Base-by-base conservation (phyloP, 92 coral and sea anemone genomes). In the Actinernus sp. region DNA sequence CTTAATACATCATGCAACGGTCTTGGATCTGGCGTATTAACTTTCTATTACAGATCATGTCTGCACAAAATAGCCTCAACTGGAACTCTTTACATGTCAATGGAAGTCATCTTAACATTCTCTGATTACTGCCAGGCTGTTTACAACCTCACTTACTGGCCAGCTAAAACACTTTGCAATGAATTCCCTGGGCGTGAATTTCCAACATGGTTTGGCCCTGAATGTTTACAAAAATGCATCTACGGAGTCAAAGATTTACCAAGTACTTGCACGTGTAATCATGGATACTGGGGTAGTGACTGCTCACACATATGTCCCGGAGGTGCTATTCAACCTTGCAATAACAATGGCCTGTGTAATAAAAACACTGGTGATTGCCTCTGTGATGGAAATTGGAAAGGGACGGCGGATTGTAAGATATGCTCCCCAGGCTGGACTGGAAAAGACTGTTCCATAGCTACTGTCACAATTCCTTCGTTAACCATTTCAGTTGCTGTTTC, bases 201-300 rank as follows among this genome's bases (percentile, higher is more conserved):
- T 49, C 98, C 98, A 19, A 73, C 88, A 7, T 94, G 98, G 98
- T 85, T 63, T 33, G 98, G 98, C 11, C 61, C 74, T 6, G 67
- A 60, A 7, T 94, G 98, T 45, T 75, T 85, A 25, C 63, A 52
- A 31, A 83, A 67, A 43, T 92, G 95, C 63, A 58, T 84, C 12
- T 57, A 68, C 50, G 93, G 96, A 1, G 31, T 65, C 10, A 73
- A 68, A 66, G 43, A 26, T n/a, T 36, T 52, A n/a, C 63, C 87
- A 23, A 49, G 45, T 44, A 49, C 70, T 4, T 94, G 98, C 55
- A 46, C 45, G 3, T 94, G 98, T 57, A 65, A 88, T 54, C 95
- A 39, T 36, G 98, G 98, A 18, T 94, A 91, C 78, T 94, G 94
- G 97, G 98, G 97, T 3, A 67, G 44, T 0, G 88, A 94, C 30